Evolutionary conservation across 2,113 vertebrate genomes (phyloP).

Genomic region (Passer domesticus): DNA sequence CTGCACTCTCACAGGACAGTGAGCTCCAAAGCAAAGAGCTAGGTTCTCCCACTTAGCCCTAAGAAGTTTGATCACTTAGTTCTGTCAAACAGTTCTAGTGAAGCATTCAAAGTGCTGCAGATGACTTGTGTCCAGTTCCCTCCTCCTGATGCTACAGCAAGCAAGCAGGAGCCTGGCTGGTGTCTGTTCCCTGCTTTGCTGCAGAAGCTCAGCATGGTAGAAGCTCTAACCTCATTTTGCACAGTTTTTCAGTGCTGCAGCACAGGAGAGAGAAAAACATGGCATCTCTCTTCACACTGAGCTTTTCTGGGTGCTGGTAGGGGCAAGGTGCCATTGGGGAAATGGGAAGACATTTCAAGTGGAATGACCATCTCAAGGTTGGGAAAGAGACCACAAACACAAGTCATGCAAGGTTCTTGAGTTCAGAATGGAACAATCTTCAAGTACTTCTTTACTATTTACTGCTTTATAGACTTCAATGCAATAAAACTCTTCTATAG

Average conservation of each 20-base stretch:
- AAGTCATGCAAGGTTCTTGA: background rate
- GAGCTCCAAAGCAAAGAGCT: background rate
- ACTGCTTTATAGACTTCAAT: background rate
- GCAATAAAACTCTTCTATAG: background rate
- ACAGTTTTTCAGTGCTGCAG: background rate
- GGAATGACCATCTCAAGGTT: background rate
- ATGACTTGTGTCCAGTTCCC: background rate
- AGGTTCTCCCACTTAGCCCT: background rate
- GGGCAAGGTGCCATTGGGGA: background rate
- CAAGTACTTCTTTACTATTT: background rate
- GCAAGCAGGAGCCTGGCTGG: background rate
- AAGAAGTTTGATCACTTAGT: background rate
- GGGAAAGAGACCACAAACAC: background rate
- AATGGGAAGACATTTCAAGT: background rate
- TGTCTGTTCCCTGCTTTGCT: background rate
- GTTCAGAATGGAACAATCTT: background rate
- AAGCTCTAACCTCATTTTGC: background rate
- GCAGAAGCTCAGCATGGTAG: background rate
- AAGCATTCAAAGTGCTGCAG: background rate
- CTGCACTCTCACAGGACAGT: background rate
- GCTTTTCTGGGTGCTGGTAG: background rate
- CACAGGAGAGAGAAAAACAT: rapidly evolving
- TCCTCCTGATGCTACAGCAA: background rate
- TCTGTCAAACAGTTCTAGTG: background rate
- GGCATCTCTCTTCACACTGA: background rate